Base-by-base conservation (phyloP, 2,113 vertebrate species). In the Lepidothrix coronata region DNA sequence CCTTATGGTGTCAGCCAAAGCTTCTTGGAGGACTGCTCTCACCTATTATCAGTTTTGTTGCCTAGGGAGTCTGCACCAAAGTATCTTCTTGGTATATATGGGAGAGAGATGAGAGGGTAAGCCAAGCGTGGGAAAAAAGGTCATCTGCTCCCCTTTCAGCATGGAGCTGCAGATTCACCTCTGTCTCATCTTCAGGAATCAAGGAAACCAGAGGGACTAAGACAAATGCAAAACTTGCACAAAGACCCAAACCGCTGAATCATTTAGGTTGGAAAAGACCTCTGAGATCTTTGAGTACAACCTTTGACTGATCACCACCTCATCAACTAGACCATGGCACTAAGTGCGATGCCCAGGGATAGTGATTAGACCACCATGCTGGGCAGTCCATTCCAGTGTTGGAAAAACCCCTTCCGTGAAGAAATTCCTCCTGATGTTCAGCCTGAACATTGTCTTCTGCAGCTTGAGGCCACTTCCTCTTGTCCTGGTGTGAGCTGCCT, bases 1-100 rank as follows among this genome's bases (percentile, higher is more conserved):
- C 33, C 6, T 1, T 0, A 13, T 6, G 41, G 14, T 17, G 25
- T 14, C 12, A 54, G 35, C 8, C 16, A 33, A 15, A 24, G 6
- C 21, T 58, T 86, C 49, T 46, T 51, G 65, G 68, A 71, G 20
- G 10, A 15, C 22, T n/a, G 70, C 16, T 25, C 21, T 67, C 28
- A 3, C 21, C 48, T 63, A 8, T 65, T 22, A 30, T 49, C 12
- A 13, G 8, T 72, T 77, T 51, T 80, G 48, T 31, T 72, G 43
- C 48, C 24, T 33, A 13, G 14, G 23, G 22, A 68, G 6, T 57
- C 35, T 77, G 17, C 3, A 7, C 37, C 16, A 74, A 52, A 46
- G 12, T 25, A 7, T 61, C 7, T 66, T 81, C 23, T 30, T 37
- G 30, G 12, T 19, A 19, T 23, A 6, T 46, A 13, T 46, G 14